Conservation (phyloP, 2,888 invertebrate species). For the Hecatera dysodea region DNA sequence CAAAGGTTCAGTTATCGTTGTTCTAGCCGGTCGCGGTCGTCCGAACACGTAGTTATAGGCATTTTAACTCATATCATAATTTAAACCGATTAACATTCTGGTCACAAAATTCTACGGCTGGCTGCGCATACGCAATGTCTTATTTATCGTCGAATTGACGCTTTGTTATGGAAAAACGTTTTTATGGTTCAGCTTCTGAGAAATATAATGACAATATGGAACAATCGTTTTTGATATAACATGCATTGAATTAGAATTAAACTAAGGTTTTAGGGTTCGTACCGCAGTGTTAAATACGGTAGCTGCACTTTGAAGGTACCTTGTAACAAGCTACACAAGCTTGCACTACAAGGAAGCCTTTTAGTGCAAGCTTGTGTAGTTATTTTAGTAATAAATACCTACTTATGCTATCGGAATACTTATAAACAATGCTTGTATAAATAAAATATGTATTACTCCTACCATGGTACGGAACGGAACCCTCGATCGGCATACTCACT, state of each 20-base stretch:
- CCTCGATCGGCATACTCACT: too few species aligned
- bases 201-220: not conserved
- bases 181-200: constrained; percentile 1
- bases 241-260: not conserved
- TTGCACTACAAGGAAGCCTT: too few species aligned
- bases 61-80: constrained; percentile 28
- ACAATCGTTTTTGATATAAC: constrained; percentile 10
- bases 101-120: constrained; percentile 24
- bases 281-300: not conserved
- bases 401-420: not conserved
- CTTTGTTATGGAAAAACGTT: constrained; percentile 10
- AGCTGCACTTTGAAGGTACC: too few species aligned
- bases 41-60: constrained; percentile 10
- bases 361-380: too few species aligned
- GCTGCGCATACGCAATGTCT: constrained; percentile 20
- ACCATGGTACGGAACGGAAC: too few species aligned
- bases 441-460: too few species aligned
- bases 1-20: constrained; percentile 25
- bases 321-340: too few species aligned
- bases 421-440: too few species aligned
- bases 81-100: constrained; percentile 28
- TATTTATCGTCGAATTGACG: constrained; percentile 14
- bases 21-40: not conserved
- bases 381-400: too few species aligned
- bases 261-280: not conserved